Conservation (phyloP, 1,140 invertebrate genomes). For the Eueides isabella region DNA sequence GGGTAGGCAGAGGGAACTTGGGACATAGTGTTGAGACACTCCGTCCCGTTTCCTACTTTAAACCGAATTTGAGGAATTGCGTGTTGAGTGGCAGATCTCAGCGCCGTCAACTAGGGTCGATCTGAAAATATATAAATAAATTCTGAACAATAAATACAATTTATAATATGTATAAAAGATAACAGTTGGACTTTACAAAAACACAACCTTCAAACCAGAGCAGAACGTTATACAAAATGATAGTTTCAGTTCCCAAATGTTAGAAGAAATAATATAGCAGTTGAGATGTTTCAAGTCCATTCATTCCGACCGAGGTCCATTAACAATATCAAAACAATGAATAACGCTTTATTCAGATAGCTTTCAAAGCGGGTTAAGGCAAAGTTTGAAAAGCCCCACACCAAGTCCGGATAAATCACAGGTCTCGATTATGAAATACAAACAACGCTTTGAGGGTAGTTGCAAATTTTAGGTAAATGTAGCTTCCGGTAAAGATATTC, state of each 20-base stretch:
- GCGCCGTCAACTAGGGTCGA: too few species aligned
- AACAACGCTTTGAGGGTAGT: constrained; percentile 37
- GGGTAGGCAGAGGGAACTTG: too few species aligned
- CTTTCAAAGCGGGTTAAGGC: constrained; percentile 34
- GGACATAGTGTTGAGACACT: too few species aligned
- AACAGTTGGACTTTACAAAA: not conserved
- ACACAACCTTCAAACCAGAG: not conserved
- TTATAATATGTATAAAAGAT: not conserved
- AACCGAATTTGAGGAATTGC: too few species aligned
- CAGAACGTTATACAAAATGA: not conserved
- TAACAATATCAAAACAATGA: constrained; percentile 46
- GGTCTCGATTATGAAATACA: constrained; percentile 56
- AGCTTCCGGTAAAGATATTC: constrained; percentile 13
- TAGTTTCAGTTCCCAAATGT: constrained; percentile 3
- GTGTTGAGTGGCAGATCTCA: too few species aligned
- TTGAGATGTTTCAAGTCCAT: constrained; percentile 26
- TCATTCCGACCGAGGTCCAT: constrained; percentile 35
- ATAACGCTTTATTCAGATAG: constrained; percentile 26
- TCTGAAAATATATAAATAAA: too few species aligned
- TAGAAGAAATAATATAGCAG: constrained; percentile 27
- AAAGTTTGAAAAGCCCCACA: constrained; percentile 42
- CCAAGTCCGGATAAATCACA: constrained; percentile 48
- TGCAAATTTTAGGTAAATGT: constrained; percentile 21
- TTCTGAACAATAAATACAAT: not conserved
- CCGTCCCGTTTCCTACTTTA: too few species aligned